Evolutionary conservation across 2,888 invertebrate species (phyloP).

Genomic region (Phyllotreta cruciferae): DNA sequence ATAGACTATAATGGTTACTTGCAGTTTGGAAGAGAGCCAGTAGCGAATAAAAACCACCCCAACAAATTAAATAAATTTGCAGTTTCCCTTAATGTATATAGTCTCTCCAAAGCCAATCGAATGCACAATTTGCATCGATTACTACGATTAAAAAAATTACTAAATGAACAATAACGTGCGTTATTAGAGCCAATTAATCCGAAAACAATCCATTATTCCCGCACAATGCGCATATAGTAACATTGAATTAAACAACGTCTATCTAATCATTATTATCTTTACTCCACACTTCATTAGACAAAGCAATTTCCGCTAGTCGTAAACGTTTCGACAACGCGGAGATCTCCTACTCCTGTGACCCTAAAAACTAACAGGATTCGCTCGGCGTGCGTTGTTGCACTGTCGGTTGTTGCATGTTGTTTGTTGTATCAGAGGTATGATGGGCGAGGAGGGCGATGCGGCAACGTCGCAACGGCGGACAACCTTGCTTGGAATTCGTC

Average conservation of each 20-base stretch:
- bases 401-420: too few relatives aligned
- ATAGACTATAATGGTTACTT: too few relatives aligned
- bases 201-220: constrained; percentile 8
- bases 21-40: too few relatives aligned
- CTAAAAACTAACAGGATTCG: constrained; percentile 4
- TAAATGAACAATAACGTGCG: too few relatives aligned
- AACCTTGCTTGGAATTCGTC: constrained; percentile 36
- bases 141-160: too few relatives aligned
- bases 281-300: constrained; percentile 29
- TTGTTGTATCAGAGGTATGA: too few relatives aligned
- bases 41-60: too few relatives aligned
- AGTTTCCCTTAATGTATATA: too few relatives aligned
- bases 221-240: constrained; percentile 7
- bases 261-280: constrained; percentile 25
- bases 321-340: constrained; percentile 9
- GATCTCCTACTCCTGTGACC: constrained; percentile 1
- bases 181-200: not conserved
- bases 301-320: constrained; percentile 25
- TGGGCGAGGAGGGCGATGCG: not conserved
- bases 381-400: too few relatives aligned
- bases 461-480: constrained; percentile 21
- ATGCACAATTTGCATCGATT: too few relatives aligned
- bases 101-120: too few relatives aligned
- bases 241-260: constrained; percentile 26
- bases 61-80: too few relatives aligned